Base-by-base conservation (phyloP, 2,797 vertebrate genomes). In the Acanthopagrus latus region DNA sequence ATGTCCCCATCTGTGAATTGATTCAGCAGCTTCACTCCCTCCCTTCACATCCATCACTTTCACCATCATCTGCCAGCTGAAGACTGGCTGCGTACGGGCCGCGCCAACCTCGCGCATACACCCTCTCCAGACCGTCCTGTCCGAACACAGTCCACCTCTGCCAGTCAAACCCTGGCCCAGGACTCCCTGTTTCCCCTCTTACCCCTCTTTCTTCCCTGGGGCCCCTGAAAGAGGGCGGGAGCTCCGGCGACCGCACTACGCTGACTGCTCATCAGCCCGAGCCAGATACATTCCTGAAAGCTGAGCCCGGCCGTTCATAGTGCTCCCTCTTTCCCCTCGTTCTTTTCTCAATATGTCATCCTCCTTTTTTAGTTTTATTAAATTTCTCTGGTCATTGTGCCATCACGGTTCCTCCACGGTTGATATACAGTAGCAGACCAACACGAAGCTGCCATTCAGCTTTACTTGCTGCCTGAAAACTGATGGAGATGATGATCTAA, bases 241-340 rank as follows among this genome's bases (percentile, higher is more conserved):
- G 91, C 90, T 89, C 76, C 88, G 85, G 90, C 86, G 89, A 95
- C 94, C 93, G 85, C 92, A 94, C 90, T 79, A 91, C 91, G 84
- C 89, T 91, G 90, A 86, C 91, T 93, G 90, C 90, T 90, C 86
- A 81, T 91, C 91, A 59, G 82, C 84, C 86, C 20, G 71, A 87
- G 91, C 94, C 94, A 95, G 93, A 92, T 86, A 85, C 95, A 96
- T 96, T 96, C 95, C 95, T 96, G 92, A 95, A 92, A 89, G 84
- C 92, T 93, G 93, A 95, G 91, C 90, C 89, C 78, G 84, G 80
- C 81, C 80, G 76, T 88, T 93, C 78, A 12, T 78, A 74, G 78
- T 74, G 78, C 76, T 92, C 85, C 83, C 74, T 86, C 79, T 89
- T 88, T 88, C 65, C 85, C 84, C 83, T 79, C 73, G 58, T 86